These are phyloP conservation scores for Pavo muticus DNA, from an alignment of 2,113 vertebrate genomes.

Conservation along the genomic window DNA sequence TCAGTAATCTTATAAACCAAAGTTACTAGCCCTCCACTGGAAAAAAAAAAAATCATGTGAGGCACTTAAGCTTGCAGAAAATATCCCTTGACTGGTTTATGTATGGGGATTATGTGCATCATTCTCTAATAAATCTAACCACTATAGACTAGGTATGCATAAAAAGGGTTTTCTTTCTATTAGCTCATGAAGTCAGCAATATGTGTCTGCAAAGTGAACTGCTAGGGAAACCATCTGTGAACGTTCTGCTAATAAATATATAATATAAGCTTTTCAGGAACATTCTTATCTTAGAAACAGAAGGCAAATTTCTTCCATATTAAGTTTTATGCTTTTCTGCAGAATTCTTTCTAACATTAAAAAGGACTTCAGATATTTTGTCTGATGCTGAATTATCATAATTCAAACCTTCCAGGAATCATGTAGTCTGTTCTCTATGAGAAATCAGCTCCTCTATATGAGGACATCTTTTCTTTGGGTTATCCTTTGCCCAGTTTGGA, in stretches of 20 bases:
- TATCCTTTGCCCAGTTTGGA: not conserved
- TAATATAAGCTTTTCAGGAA: constrained; percentile 59
- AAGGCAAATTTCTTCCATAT: constrained; percentile 31
- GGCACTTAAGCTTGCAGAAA: constrained; percentile 46
- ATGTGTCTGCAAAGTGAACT: constrained; percentile 58
- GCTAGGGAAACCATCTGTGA: constrained; percentile 50
- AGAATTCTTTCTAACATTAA: constrained; percentile 55
- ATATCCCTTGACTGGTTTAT: constrained; percentile 52
- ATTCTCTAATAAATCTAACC: constrained; percentile 64
- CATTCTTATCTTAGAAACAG: constrained; percentile 61
- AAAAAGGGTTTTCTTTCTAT: constrained; percentile 61
- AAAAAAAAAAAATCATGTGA: constrained; percentile 20
- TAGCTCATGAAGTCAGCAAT: constrained; percentile 51
- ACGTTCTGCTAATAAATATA: constrained; percentile 25
- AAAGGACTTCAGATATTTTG: constrained; percentile 59
- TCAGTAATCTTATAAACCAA: constrained; percentile 46
- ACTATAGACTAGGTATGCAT: constrained; percentile 18
- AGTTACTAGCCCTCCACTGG: not conserved
- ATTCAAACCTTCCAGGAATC: constrained; percentile 31
- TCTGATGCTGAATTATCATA: constrained; percentile 53
- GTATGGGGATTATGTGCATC: constrained; percentile 37
- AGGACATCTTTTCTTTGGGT: not conserved
- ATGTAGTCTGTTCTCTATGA: constrained; percentile 42
- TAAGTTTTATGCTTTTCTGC: constrained; percentile 55
- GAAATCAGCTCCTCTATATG: constrained; percentile 24